phyloP scores from a whole-genome alignment of 2,113 vertebrate species.

The Neoarius graeffei region DNA sequence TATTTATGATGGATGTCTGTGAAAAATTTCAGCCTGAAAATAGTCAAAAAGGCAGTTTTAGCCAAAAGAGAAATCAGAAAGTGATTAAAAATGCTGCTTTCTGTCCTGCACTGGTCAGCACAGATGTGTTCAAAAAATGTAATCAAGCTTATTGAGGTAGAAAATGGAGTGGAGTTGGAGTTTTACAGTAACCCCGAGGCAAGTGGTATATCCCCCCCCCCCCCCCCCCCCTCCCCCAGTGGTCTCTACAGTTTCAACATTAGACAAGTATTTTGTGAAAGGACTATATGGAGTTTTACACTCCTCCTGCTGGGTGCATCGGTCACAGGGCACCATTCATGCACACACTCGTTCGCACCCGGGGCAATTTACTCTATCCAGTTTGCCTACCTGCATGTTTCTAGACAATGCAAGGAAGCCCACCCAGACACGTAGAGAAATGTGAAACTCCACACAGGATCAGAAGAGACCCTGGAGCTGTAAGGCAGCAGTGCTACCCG shows the following conservation, averaged over 20 bases:
- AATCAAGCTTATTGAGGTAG: background rate
- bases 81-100: background rate
- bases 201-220: too few relatives aligned
- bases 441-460: background rate
- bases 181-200: background rate
- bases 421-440: background rate
- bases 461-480: background rate
- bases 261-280: background rate
- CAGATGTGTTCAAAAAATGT: background rate
- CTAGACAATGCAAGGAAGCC: background rate
- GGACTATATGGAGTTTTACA: background rate
- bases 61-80: background rate
- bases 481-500: background rate
- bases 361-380: background rate
- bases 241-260: background rate
- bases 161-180: background rate
- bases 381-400: background rate
- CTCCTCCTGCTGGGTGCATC: background rate
- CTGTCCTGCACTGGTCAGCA: too few relatives aligned
- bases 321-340: background rate
- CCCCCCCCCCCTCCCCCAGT: background rate
- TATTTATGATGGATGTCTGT: too few relatives aligned
- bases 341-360: background rate
- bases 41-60: background rate
- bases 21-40: too few relatives aligned